Percentiles rank a stretch among this genome's conserved stretches.
Evolutionary conservation across 2,797 vertebrate species (phyloP).

Genomic region (Myioborus melanocephalus): DNA sequence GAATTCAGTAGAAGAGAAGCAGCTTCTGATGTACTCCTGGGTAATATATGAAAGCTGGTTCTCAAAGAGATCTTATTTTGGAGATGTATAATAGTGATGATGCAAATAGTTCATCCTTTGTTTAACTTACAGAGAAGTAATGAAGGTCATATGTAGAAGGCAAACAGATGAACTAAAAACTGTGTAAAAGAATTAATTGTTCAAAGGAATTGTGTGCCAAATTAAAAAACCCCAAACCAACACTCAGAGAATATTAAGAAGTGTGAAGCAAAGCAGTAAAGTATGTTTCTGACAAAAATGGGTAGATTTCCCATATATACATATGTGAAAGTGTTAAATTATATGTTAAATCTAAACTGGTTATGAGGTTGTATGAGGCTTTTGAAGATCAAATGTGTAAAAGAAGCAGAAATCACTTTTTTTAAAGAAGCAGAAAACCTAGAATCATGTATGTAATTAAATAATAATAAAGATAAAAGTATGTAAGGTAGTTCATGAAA

Average conservation of each 20-base stretch:
- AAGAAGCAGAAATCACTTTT: background rate
- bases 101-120: background rate
- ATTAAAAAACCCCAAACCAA: background rate
- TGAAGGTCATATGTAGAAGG: background rate
- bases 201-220: background rate
- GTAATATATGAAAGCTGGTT: background rate
- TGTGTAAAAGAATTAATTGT: background rate
- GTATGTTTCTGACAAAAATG: background rate
- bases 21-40: background rate
- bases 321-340: background rate
- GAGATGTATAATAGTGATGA: background rate
- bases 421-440: background rate
- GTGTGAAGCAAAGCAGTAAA: background rate
- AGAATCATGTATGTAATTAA: background rate
- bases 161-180: background rate
- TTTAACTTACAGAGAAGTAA: background rate
- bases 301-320: background rate
- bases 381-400: background rate
- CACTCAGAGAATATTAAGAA: background rate
- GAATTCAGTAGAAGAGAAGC: background rate
- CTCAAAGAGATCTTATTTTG: background rate
- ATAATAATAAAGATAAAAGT: background rate
- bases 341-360: background rate
- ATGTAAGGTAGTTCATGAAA: background rate
- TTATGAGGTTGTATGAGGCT: background rate